phyloP scores from a whole-genome alignment of 2,113 vertebrate genomes.

The Xiphias gladius region DNA sequence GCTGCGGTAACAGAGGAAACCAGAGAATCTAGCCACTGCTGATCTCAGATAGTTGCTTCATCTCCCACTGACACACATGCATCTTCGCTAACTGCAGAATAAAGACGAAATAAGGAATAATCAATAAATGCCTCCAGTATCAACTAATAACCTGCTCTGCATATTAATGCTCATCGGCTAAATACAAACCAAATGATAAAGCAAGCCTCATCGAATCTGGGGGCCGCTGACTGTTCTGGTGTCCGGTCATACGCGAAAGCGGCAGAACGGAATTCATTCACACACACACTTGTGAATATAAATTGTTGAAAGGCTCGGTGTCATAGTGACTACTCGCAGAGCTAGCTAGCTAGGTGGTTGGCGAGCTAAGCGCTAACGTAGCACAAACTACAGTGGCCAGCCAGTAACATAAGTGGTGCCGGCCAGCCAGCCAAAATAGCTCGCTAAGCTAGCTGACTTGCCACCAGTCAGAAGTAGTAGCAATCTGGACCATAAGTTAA shows the following conservation, averaged over 20 bases:
- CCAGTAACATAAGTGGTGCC: not conserved
- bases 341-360: not conserved
- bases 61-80: constrained; percentile 20
- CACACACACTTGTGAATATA: too few species aligned
- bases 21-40: not conserved
- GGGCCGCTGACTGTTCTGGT: not conserved
- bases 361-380: not conserved
- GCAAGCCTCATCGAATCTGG: too few species aligned
- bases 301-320: not conserved
- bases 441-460: not conserved
- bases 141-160: not conserved
- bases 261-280: not conserved
- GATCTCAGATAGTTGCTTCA: constrained; percentile 33
- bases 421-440: not conserved
- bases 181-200: not conserved
- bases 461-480: too few species aligned
- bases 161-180: not conserved
- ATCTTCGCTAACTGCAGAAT: not conserved
- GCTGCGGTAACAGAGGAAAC: constrained; percentile 17
- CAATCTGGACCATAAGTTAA: not conserved
- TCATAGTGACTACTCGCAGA: not conserved
- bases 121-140: not conserved
- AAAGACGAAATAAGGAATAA: not conserved
- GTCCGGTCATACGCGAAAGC: not conserved
- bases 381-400: not conserved